A percentile compares a stretch with the other conserved stretches of the same genome.
Conservation (phyloP, 2,113 vertebrate species). For the Dasyprocta punctata region DNA sequence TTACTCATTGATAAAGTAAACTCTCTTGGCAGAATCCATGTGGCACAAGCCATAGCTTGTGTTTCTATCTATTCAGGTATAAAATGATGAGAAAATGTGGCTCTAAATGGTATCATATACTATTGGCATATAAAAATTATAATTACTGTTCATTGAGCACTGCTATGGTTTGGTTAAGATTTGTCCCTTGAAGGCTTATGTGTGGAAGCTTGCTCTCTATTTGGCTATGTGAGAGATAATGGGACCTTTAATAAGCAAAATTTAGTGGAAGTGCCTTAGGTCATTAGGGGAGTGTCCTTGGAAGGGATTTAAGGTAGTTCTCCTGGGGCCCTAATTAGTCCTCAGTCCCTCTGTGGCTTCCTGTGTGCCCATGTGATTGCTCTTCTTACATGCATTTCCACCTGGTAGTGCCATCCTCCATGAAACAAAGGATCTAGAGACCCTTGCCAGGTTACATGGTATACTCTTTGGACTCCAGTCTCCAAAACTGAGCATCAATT, state of each 20-base stretch:
- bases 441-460: background rate
- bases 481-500: background rate
- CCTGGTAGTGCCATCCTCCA: background rate
- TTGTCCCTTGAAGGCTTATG: background rate
- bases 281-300: background rate
- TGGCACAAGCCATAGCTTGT: constrained; percentile 25
- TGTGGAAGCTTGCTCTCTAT: background rate
- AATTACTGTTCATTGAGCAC: background rate
- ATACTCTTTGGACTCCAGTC: background rate
- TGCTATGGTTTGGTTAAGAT: background rate
- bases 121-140: background rate
- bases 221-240: background rate
- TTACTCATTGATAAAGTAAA: background rate
- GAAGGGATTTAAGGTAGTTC: background rate
- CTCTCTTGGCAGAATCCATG: constrained; percentile 14
- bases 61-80: constrained; percentile 26
- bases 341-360: background rate
- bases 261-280: background rate
- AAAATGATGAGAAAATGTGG: constrained; percentile 3
- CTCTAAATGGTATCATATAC: background rate
- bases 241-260: background rate
- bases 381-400: no score
- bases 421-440: background rate
- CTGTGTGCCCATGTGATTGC: background rate
- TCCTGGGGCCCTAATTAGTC: background rate